Percentiles rank a stretch among this genome's conserved stretches.
These are phyloP conservation scores for Clupea harengus DNA, from an alignment of 2,113 vertebrate genomes.

Conservation along the genomic window DNA sequence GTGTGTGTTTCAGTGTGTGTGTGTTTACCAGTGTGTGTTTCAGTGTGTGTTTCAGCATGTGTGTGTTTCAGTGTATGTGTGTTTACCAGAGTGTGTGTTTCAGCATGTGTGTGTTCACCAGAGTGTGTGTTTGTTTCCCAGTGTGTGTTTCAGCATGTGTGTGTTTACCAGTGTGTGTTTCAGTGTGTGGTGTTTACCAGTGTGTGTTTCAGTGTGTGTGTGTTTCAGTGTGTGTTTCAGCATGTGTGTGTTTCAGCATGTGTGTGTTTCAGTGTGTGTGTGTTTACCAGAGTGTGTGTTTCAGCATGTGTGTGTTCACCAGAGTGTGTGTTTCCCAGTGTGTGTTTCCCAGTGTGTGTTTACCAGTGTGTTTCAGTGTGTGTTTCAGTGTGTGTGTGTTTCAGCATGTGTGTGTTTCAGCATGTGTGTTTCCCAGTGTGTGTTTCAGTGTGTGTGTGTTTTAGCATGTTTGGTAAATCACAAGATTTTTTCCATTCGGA, in stretches of 20 bases:
- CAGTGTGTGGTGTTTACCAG: background rate
- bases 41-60: background rate
- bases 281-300: no score
- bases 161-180: background rate
- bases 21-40: no score
- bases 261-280: no score
- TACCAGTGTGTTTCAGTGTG: background rate
- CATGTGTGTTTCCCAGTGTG: background rate
- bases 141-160: no score
- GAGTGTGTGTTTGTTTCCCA: background rate
- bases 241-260: no score
- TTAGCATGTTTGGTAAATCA: no score
- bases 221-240: no score
- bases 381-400: background rate
- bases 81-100: no score
- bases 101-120: background rate
- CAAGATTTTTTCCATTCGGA: no score
- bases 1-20: background rate
- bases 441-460: no score
- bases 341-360: background rate
- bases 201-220: background rate
- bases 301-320: no score
- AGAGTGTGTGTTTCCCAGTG: background rate
- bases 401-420: no score
- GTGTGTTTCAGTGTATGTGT: background rate